Base-by-base conservation (phyloP, 2,797 vertebrate genomes). In the Coregonus sp. region DNA sequence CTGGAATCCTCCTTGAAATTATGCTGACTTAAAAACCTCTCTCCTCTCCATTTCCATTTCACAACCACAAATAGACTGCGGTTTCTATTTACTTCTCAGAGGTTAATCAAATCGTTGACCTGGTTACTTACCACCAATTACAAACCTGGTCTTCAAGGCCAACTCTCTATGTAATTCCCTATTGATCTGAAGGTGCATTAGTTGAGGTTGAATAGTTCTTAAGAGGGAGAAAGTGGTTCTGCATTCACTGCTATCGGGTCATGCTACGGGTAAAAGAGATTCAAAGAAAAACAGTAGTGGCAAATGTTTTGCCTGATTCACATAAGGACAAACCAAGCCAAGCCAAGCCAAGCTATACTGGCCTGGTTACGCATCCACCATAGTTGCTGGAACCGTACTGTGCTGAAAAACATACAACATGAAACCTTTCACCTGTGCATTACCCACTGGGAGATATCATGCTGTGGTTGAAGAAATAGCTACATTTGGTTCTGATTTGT, bases 1-100 rank as follows among this genome's bases (percentile, higher is more conserved):
- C 9, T 47, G 40, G 9, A 47, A 47, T 47, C 78, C 63, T 79
- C 73, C 76, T 78, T 78, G 40, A 84, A 83, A 85, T 80, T 74
- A 25, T 80, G 80, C 81, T 81, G 81, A 83, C 77, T 76, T 15
- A 56, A 56, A 47, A 47, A 47, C 40, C 9, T 47, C 40, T 47
- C 40, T 47, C 9, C 40, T 66, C 63, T 15, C 63, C 20, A 31
- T 33, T 33, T 66, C 20, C 12, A 20, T 29, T 66, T 66, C 3
- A 6, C 1, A 65, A 31, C 9, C 25, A 20, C n/a, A 29, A 65
- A 65, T 31, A 65, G 25, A 9, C 20, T 11, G 25, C 2, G 3
- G 25, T 65, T 65, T 65, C 2, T 47, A 20, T 65, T 29, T 65
- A 12, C 9, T 29, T 65, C 25, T 65, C 25, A 12, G 11, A 31